Percentiles rank a stretch among this genome's conserved stretches.
These are phyloP conservation scores for Neoscelio sp. DNA, from an alignment of 2,888 invertebrate species.

Conservation along the genomic window DNA sequence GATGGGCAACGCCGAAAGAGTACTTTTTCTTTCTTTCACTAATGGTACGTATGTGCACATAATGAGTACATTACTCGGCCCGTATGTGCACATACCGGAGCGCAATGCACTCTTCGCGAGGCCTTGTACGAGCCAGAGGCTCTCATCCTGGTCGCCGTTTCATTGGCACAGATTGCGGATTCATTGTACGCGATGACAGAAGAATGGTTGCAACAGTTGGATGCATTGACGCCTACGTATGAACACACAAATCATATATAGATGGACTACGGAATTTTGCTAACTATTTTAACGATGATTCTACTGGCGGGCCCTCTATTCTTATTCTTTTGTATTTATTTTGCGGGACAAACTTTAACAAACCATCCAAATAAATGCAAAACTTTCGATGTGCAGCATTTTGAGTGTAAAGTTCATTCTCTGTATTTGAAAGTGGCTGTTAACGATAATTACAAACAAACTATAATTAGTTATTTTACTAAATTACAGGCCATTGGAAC, in stretches of 20 bases:
- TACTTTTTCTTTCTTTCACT: slow-evolving; percentile 50
- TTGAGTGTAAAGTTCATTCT: no score
- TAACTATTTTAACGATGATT: slow-evolving; percentile 43
- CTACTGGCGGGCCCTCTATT: not conserved
- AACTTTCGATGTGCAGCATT: no score
- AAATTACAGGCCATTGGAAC: no score
- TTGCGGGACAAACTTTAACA: no score
- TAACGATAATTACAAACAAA: no score
- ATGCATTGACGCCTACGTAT: slow-evolving; percentile 57
- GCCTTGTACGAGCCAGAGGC: slow-evolving; percentile 61
- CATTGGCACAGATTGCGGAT: slow-evolving; percentile 62
- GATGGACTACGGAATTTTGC: slow-evolving; percentile 33
- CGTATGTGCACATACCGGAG: slow-evolving; percentile 64
- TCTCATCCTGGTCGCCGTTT: slow-evolving; percentile 50
- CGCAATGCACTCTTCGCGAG: slow-evolving; percentile 64
- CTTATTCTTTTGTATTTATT: no score
- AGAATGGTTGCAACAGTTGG: slow-evolving; percentile 57
- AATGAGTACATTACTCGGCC: slow-evolving; percentile 60
- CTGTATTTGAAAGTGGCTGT: no score
- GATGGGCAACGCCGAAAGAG: slow-evolving; percentile 8
- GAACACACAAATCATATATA: slow-evolving; percentile 51
- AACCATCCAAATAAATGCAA: no score
- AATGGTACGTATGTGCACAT: slow-evolving; percentile 25
- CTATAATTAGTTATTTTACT: no score
- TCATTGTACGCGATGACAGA: slow-evolving; percentile 61